Base-by-base conservation (phyloP, 2,888 invertebrate species). In the Zygaena filipendulae region DNA sequence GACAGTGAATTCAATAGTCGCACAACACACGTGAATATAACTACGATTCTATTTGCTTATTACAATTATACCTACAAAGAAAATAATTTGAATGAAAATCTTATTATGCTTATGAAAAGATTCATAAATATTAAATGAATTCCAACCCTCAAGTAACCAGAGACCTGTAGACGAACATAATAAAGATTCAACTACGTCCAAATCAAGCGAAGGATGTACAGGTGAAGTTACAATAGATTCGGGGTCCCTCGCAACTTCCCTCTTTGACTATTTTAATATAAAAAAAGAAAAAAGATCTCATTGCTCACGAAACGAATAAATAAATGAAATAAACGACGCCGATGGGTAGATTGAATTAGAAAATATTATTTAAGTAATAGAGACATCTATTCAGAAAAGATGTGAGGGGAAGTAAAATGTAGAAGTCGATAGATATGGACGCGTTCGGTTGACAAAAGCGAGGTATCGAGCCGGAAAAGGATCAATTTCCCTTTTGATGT, bases 241-340 rank as follows among this genome's bases (percentile, higher is more conserved):
- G 33, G 39, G 32, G 42, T 54, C 70, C 67, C 67, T 50, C 33
- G 61, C 50, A 63, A 39, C 45, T 47, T 53, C 50, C 60, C 59
- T 58, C 62, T 60, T 70, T 59, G 69, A 67, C 70, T 71, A 68
- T 70, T 74, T 68, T 77, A 75, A 74, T 74, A 74, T 63, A 63
- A 71, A 67, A 68, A 67, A 70, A 68, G 35, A 30, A 34, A 32
- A 33, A 36, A 42, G 43, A 48, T 52, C 47, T 48, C 40, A 62
- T 56, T 48, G 52, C 53, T 56, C 55, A 71, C 67, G 66, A 63
- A 67, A 61, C 62, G 67, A 62, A 67, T 66, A 69, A 70, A 72
- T 72, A 69, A 72, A 70, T 62, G 68, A 67, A 64, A n/a, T n/a
- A n/a, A n/a, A n/a, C n/a, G 54, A 47, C 38, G 46, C 54, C 67